These are phyloP conservation scores for Diorhabda sublineata DNA, from an alignment of 1,140 invertebrate species.

Conservation along the genomic window DNA sequence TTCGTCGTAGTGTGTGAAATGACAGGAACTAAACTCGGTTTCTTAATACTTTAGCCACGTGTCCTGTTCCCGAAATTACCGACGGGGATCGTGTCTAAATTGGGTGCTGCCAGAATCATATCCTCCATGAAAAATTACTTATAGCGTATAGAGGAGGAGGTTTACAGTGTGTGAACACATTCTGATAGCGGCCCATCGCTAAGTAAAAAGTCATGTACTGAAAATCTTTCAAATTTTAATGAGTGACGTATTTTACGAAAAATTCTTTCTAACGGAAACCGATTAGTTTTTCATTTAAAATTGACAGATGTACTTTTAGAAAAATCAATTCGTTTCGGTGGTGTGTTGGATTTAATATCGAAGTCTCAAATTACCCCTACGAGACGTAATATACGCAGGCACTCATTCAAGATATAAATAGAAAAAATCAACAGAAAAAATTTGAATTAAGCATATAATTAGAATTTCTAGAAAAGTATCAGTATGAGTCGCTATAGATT, in stretches of 20 bases:
- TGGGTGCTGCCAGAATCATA: slow-evolving; percentile 39
- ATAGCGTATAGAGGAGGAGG: slow-evolving; percentile 4
- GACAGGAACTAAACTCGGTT: slow-evolving; percentile 36
- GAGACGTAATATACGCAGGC: too few relatives aligned
- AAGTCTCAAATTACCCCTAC: too few relatives aligned
- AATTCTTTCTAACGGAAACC: too few relatives aligned
- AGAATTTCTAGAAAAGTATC: too few relatives aligned
- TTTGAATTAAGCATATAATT: too few relatives aligned
- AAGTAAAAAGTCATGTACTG: slow-evolving; percentile 20
- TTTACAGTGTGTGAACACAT: slow-evolving; percentile 19
- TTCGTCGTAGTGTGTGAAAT: slow-evolving; percentile 36
- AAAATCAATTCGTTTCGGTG: too few relatives aligned
- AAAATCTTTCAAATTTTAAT: slow-evolving; percentile 9
- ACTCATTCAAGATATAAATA: too few relatives aligned
- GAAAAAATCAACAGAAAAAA: too few relatives aligned
- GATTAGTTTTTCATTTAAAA: too few relatives aligned
- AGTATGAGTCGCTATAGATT: too few relatives aligned
- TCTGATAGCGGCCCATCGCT: slow-evolving; percentile 5
- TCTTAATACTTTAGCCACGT: slow-evolving; percentile 32
- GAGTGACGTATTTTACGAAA: background rate
- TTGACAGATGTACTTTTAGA: too few relatives aligned
- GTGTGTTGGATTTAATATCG: too few relatives aligned
- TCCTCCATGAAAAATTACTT: slow-evolving; percentile 37
- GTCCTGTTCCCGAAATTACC: slow-evolving; percentile 36
- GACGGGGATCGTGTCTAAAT: slow-evolving; percentile 33